Evolutionary conservation across 2,113 vertebrate genomes (phyloP), one percentile per base, ranked within the genome.

Genomic region (Naja naja): DNA sequence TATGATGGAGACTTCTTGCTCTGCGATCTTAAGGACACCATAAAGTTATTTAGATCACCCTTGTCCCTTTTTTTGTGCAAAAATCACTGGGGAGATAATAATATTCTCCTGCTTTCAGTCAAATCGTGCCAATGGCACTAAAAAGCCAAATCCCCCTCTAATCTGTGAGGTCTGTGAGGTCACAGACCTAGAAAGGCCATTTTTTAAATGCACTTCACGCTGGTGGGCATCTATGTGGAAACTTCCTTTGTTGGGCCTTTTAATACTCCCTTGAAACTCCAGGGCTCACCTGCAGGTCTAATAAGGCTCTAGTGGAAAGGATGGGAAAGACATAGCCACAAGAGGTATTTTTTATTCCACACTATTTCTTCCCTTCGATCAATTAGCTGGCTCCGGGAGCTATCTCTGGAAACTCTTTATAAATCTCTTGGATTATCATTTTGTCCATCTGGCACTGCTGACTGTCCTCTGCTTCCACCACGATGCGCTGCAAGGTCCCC

Each of bases 381-480:
- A 43, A 92, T 97, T 98, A 98, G 97, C 98, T 97, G 94, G 97
- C 97, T 93, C 94, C 93, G 0, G 97, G 94, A 93, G 97, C 97
- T 94, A 99, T 98, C 96, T 98, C 98, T 4, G 98, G 99, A 95
- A 99, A 99, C 94, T 99, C 99, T 91, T 98, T 98, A 97, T 98
- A 99, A 94, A 99, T 99, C 97, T 99, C 98, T 95, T 98, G 97
- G 89, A 99, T 98, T 91, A 99, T 99, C 95, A 99, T 98, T 96
- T 98, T 99, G 98, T 99, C 99, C 99, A 99, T 99, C 96, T 99
- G 98, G 97, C 98, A 98, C 58, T 98, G 98, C 43, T 98, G 98
- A 0, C 97, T 97, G 45, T 97, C 97, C 30, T 98, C 98, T 88
- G 99, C 99, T 96, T 99, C 99, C 0, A 95, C 96, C 95, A 99